These are phyloP conservation scores for Apodemia duryi DNA, from an alignment of 2,888 invertebrate species.

Conservation along the genomic window DNA sequence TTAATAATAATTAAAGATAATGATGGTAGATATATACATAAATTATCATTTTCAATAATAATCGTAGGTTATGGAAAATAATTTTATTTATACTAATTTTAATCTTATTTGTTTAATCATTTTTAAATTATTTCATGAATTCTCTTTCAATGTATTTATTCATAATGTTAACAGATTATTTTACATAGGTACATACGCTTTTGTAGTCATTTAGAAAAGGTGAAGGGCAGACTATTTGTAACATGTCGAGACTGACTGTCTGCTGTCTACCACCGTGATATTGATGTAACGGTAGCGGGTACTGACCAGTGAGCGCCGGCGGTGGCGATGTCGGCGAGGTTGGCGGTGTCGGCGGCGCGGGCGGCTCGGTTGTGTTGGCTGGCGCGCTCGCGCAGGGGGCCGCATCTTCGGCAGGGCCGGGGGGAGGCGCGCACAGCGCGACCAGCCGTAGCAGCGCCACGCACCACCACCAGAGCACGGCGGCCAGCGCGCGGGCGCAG, in stretches of 20 bases:
- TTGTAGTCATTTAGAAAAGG: neutral
- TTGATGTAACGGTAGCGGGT: slow-evolving; percentile 23
- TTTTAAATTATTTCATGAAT: too few relatives aligned
- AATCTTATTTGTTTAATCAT: too few relatives aligned
- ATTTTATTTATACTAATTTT: too few relatives aligned
- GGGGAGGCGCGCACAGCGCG: slow-evolving; percentile 69
- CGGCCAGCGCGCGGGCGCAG: slow-evolving; percentile 77
- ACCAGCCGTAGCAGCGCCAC: slow-evolving; percentile 78
- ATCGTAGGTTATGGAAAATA: too few relatives aligned
- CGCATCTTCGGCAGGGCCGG: slow-evolving; percentile 69
- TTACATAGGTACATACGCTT: too few relatives aligned
- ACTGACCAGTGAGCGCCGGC: slow-evolving; percentile 65
- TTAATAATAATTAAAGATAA: too few relatives aligned
- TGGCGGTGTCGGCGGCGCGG: slow-evolving; percentile 46
- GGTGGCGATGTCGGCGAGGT: slow-evolving; percentile 37
- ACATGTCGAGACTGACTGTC: neutral
- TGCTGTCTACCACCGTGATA: neutral
- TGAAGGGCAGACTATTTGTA: neutral
- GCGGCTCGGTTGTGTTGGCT: slow-evolving; percentile 58
- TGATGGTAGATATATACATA: too few relatives aligned
- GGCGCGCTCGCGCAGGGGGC: slow-evolving; percentile 69
- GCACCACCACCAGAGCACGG: slow-evolving; percentile 78
- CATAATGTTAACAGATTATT: too few relatives aligned
- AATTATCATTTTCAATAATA: too few relatives aligned
- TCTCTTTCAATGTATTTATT: neutral